Base-by-base conservation (phyloP, 2,113 vertebrate species). In the Blennius ocellaris region DNA sequence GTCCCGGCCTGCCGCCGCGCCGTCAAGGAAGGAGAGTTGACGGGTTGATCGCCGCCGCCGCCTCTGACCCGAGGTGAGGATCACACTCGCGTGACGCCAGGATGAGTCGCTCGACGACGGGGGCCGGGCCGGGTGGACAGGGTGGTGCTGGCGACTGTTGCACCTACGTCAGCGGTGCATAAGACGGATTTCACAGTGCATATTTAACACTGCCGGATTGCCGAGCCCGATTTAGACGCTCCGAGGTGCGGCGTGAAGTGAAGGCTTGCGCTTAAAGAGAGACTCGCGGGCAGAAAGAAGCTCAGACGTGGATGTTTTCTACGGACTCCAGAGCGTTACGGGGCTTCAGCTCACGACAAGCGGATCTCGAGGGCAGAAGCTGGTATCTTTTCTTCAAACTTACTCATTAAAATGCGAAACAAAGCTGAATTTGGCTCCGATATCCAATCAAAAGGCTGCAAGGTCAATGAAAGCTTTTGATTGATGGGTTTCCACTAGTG, bases 151-250 rank as follows among this genome's bases (percentile, higher is more conserved):
- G 57, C 53, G 69, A 66, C 37, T 64, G 74, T 74, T 76, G 60
- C 87, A 86, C 49, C 70, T 41, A 60, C 69, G 30, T 64, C 30
- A 66, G 72, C 64, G 68, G 83, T 76, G 76, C n/a, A n/a, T 80
- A 82, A 87, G 82, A 88, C 81, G 78, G 67, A 83, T 85, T 90
- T 93, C 84, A 51, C 92, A 72, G 83, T 89, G 91, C 87, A 93
- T 93, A 92, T 91, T 93, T 91, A 91, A 87, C 91, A 86, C 89
- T 73, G 50, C 83, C 81, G 78, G 73, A 83, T 75, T 75, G 71
- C 71, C 64, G 38, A 64, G 84, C 72, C 80, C 63, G 72, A 83
- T 85, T 87, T 85, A 85, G 80, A 89, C 69, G 58, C 69, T 30
- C 40, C 37, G 15, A 77, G 72, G 78, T 66, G 78, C 66, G 65